Base-by-base conservation (phyloP, 2,797 vertebrate species). In the Propithecus deckenii region DNA sequence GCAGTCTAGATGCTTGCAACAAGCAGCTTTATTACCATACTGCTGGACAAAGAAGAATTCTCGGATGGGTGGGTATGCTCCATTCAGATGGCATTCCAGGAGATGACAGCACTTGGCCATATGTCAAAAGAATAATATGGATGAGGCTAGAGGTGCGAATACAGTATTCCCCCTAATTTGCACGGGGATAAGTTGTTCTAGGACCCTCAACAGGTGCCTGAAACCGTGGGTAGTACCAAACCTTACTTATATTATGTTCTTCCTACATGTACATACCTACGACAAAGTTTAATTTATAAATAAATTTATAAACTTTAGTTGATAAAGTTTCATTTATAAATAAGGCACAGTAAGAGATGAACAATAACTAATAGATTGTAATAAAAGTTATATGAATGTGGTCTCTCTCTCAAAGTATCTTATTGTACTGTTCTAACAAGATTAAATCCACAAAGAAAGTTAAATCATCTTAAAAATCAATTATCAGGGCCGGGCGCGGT, bases 401-500 rank as follows among this genome's bases (percentile, higher is more conserved):
- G n/a, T 78, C 22, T 78, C 32, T 55, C 63, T 67, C n/a, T 67
- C 32, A 25, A 55, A 78, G 15, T 78, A 25, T 35, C 75, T 78
- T 25, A 35, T 52, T 52, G 75, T 35, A 35, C 50, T 50, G 1
- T 35, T 57, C 55, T 69, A 67, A 84, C 13, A 35, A 94, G 69
- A 76, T 95, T 32, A 94, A 76, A 72, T 75, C 11, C 65, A 74
- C 38, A 78, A 86, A 83, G 12, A 65, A 61, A 67, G 43, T 85
- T 72, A 67, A 71, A 55, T 23, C 35, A 87, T 41, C 35, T 61
- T 63, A 74, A 88, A 94, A 94, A 81, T 95, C 92, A 85, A 83
- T 69, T 6, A 87, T 78, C 30, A 86, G 38, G 38, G 38, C 38
- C 38, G 38, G 38, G 38, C 38, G 3, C 38, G 38, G 38, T 38